Evolutionary conservation across 2,888 invertebrate genomes (phyloP).

Genomic region (Alcis repandata): DNA sequence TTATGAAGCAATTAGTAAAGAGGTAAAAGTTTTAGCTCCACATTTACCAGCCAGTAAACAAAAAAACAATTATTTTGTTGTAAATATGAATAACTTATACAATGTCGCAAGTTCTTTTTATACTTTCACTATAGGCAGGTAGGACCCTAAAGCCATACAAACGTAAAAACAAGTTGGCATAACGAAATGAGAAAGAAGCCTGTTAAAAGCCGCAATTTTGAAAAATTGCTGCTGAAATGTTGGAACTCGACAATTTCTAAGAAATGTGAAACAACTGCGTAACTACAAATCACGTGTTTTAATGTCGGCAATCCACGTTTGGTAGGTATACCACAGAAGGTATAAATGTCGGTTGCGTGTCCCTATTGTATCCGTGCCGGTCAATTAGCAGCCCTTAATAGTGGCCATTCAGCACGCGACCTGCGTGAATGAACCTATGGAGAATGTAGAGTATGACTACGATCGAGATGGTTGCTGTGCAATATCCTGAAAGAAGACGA

Average conservation of each 20-base stretch:
- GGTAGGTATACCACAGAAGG: conserved; percentile 26
- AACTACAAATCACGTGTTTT: conserved; percentile 46
- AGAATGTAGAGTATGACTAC: conserved; percentile 8
- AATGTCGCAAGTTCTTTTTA: no score
- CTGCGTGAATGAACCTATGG: conserved; percentile 65
- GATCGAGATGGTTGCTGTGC: neutral
- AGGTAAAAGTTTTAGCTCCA: no score
- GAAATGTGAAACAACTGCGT: conserved; percentile 10
- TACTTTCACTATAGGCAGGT: no score
- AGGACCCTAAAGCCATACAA: no score
- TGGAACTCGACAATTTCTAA: neutral
- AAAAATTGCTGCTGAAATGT: neutral
- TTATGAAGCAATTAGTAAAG: no score
- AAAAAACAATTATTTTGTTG: no score
- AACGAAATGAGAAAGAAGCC: neutral
- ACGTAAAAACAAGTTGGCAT: no score
- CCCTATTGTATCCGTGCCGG: conserved; percentile 65
- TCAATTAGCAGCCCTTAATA: conserved; percentile 81
- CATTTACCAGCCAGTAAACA: no score
- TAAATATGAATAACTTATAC: no score
- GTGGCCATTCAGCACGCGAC: conserved; percentile 71
- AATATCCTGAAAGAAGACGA: no score
- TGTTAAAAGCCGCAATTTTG: neutral
- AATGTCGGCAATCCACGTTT: conserved; percentile 52
- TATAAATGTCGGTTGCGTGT: conserved; percentile 59